These are phyloP conservation scores for Tyrophagus putrescentiae DNA, from an alignment of 1,140 invertebrate genomes.

Conservation along the genomic window DNA sequence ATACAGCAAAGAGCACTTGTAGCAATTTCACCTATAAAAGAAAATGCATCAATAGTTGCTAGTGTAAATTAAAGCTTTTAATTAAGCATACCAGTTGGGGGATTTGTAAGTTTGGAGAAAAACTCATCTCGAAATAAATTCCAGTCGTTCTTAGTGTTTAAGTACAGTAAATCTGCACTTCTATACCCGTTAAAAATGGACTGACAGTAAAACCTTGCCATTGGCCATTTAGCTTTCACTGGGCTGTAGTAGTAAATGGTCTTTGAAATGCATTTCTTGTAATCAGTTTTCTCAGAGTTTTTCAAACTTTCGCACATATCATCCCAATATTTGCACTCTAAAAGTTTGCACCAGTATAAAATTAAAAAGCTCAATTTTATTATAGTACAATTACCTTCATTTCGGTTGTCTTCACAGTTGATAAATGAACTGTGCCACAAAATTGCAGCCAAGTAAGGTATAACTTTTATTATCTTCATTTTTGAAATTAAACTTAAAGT, in stretches of 20 bases:
- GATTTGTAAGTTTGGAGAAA: background rate
- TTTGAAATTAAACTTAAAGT: no score
- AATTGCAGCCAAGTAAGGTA: no score
- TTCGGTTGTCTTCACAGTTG: no score
- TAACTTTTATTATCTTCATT: no score
- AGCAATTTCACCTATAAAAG: background rate
- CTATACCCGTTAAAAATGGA: background rate
- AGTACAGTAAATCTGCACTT: background rate
- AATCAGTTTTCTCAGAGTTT: no score
- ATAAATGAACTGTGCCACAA: no score
- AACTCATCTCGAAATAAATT: no score
- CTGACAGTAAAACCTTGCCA: background rate
- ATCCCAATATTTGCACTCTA: conserved; percentile 5
- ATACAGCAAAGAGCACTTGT: background rate
- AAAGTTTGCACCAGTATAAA: no score
- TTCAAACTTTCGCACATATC: background rate
- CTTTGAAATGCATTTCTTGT: conserved; percentile 1
- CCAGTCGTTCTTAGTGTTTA: background rate
- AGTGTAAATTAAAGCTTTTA: no score
- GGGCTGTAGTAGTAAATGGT: background rate
- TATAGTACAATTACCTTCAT: no score
- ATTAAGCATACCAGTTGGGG: no score
- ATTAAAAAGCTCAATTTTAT: background rate
- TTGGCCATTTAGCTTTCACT: background rate
- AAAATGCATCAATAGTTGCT: no score